phyloP scores from a whole-genome alignment of 2,888 invertebrate species.

The Escarpia spicata region DNA sequence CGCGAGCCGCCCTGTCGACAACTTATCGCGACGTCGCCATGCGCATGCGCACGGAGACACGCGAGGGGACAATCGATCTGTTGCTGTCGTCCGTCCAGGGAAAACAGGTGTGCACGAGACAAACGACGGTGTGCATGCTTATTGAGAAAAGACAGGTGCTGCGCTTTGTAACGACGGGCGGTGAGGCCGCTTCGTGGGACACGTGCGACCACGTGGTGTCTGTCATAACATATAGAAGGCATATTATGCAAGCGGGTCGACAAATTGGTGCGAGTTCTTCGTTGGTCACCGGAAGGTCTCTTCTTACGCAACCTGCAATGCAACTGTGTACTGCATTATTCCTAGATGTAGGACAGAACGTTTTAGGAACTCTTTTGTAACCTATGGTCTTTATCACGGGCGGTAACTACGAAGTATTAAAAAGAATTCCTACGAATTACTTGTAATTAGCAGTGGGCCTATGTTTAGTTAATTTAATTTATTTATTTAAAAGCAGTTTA shows the following conservation, averaged over 20 bases:
- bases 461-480: too few species aligned
- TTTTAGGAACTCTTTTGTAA: too few species aligned
- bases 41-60: not conserved
- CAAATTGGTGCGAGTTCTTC: not conserved
- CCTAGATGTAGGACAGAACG: too few species aligned
- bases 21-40: not conserved
- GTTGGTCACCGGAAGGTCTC: not conserved
- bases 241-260: not conserved
- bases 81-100: not conserved
- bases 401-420: too few species aligned
- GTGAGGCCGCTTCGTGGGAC: not conserved
- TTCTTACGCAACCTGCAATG: too few species aligned
- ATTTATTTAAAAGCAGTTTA: too few species aligned
- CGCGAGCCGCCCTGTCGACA: not conserved
- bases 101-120: constrained; percentile 12
- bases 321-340: too few species aligned
- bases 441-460: too few species aligned
- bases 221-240: not conserved
- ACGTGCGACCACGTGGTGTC: not conserved
- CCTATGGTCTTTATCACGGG: too few species aligned
- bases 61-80: not conserved
- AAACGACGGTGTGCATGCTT: not conserved
- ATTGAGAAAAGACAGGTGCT: not conserved
- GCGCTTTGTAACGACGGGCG: not conserved
- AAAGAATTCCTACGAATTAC: too few species aligned